Conservation (phyloP, 2,888 invertebrate genomes). For the Saturnia pavonia region DNA sequence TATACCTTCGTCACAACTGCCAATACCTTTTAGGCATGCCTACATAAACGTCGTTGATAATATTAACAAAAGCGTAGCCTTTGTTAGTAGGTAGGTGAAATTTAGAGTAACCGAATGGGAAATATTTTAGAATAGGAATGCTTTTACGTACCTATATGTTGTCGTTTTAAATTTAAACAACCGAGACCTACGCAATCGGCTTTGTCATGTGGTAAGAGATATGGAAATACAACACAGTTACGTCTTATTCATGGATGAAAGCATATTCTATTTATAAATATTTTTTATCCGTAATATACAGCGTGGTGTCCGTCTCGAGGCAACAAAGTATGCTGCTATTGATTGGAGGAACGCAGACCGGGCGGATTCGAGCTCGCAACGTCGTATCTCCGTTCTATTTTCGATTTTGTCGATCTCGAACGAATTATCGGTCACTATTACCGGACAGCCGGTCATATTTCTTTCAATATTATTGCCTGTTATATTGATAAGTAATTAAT, state of each 20-base stretch:
- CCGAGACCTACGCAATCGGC: conserved; percentile 11
- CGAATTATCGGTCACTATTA: conserved; percentile 50
- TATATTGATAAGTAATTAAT: conserved; percentile 38
- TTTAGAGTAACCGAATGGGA: background rate
- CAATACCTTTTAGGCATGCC: conserved; percentile 15
- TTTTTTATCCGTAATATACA: conserved; percentile 38
- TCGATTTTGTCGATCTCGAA: conserved; percentile 50
- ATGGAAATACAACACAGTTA: conserved; percentile 3
- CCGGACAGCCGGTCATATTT: conserved; percentile 45
- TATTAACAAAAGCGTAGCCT: conserved; percentile 2
- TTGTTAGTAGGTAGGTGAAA: conserved; percentile 1
- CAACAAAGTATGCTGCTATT: conserved; percentile 62
- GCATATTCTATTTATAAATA: conserved; percentile 44
- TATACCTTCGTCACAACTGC: conserved; percentile 1
- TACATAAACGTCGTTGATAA: conserved; percentile 8
- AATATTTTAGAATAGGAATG: conserved; percentile 9
- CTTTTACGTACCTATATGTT: conserved; percentile 7
- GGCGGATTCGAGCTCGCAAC: conserved; percentile 42
- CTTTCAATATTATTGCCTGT: conserved; percentile 19
- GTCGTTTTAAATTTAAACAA: conserved; percentile 9
- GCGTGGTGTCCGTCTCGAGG: conserved; percentile 43
- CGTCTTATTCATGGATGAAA: conserved; percentile 30
- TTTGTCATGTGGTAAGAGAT: conserved; percentile 6
- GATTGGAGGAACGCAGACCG: conserved; percentile 55
- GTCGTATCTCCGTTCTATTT: conserved; percentile 55